A percentile compares a stretch with the other conserved stretches of the same genome.
phyloP scores from a whole-genome alignment of 2,888 invertebrate genomes.

The Ichneumoninae sp. region DNA sequence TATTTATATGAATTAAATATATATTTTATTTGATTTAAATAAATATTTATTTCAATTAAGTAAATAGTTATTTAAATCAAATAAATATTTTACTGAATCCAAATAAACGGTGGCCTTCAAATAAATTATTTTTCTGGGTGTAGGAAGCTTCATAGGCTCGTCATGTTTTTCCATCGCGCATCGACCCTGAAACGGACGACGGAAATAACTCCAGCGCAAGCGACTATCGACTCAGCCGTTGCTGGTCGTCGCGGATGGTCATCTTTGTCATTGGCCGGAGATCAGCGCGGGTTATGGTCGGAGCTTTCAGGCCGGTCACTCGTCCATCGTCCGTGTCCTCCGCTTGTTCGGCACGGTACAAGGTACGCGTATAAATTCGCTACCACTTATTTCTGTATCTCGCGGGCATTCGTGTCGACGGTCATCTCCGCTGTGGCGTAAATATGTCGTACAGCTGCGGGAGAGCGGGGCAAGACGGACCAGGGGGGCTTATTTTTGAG shows the following conservation, averaged over 20 bases:
- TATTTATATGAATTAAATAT: too few species aligned
- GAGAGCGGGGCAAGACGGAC: not conserved
- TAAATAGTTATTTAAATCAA: too few species aligned
- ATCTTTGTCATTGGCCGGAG: conserved; percentile 13
- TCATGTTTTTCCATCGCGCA: not conserved
- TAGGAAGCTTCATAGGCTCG: not conserved
- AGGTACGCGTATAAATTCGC: conserved; percentile 54
- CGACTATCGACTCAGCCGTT: not conserved
- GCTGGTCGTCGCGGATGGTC: not conserved
- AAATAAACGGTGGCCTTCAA: too few species aligned
- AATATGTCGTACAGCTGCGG: not conserved
- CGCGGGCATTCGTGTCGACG: conserved; percentile 57
- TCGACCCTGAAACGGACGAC: conserved; percentile 9
- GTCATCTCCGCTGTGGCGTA: conserved; percentile 26
- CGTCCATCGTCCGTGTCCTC: not conserved
- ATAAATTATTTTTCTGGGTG: too few species aligned
- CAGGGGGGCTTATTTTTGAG: not conserved
- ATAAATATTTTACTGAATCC: too few species aligned
- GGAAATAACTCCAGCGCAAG: conserved; percentile 22
- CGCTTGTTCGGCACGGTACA: not conserved
- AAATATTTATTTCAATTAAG: too few species aligned
- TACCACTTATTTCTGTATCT: conserved; percentile 51
- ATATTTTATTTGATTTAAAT: too few species aligned
- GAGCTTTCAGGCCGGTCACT: not conserved
- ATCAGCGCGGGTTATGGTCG: conserved; percentile 15